Base-by-base conservation (phyloP, 2,888 invertebrate genomes). In the Apantesis nais region DNA sequence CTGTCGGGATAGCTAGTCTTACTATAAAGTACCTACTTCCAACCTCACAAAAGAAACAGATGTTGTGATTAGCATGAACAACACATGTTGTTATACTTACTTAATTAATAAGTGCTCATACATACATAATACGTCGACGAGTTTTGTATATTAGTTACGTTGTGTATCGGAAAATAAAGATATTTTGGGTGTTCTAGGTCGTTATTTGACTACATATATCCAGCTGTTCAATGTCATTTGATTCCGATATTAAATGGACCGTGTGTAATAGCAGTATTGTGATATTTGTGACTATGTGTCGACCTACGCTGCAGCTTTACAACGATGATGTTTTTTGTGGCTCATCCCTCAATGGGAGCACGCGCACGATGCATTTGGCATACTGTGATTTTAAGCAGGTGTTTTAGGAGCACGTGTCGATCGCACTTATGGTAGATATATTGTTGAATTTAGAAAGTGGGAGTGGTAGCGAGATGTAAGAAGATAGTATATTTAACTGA, bases 141-240 rank as follows among this genome's bases (percentile, higher is more conserved):
- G 41, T 63, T 63, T 19, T 14, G 3, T 29, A 8, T 1, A 25
- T 9, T 9, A 41, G 39, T 16, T 63, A 41, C 29, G 29, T 3
- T 16, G 14, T 14, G 52, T 75, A 63, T 58, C 67, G 58, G 25
- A 61, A 68, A 77, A 75, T 78, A 74, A 61, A 82, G 71, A 75
- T 73, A 75, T 75, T 78, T 77, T 7, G 58, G 29, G 16, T 16
- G 74, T 71, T 58, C 78, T 83, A 79, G 83, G 9, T n/a, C 82
- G 83, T 90, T 90, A 88, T 89, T 86, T 86, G 85, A 86, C 67
- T 68, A n/a, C 79, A 80, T 78, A 81, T 80, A 84, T 87, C 86
- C 93, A 94, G 92, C 90, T 94, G 93, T 91, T 90, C 89, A 86
- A 88, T 90, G 92, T 88, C 92, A 93, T 92, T 90, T 89, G 92